phyloP scores from a whole-genome alignment of 2,888 invertebrate species.

The Ophioninae sp. region DNA sequence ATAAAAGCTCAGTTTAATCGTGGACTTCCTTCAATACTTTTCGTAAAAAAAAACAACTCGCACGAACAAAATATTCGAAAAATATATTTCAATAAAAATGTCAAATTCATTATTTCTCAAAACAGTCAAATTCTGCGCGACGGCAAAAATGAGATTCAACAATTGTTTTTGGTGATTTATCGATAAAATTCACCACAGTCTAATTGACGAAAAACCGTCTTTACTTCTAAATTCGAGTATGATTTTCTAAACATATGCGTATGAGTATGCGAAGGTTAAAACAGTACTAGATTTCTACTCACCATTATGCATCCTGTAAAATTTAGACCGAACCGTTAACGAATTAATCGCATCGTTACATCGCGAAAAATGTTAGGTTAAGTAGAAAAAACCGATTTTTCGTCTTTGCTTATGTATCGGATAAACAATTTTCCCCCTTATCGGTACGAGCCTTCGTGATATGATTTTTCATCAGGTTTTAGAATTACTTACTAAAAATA shows the following conservation, averaged over 20 bases:
- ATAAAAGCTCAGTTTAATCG: not conserved
- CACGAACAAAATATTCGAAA: not conserved
- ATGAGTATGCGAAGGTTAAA: not conserved
- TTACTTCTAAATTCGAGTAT: conserved; percentile 14
- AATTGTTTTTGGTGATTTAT: not conserved
- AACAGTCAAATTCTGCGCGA: not conserved
- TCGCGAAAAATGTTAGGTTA: conserved; percentile 28
- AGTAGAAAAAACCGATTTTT: conserved; percentile 35
- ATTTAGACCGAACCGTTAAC: conserved; percentile 36
- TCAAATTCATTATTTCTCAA: not conserved
- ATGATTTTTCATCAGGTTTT: conserved; percentile 6
- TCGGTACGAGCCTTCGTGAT: not conserved
- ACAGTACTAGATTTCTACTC: conserved; percentile 33
- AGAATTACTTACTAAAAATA: conserved; percentile 47
- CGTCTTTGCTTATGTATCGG: conserved; percentile 2
- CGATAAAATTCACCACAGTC: conserved; percentile 13
- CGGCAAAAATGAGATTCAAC: not conserved
- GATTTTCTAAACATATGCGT: conserved; percentile 1
- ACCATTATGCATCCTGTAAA: conserved; percentile 39
- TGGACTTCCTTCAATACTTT: not conserved
- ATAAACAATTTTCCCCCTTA: not conserved
- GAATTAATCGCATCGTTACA: conserved; percentile 12
- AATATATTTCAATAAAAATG: not conserved
- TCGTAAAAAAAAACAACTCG: not conserved
- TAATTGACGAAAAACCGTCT: conserved; percentile 13